A percentile compares a stretch with the other conserved stretches of the same genome.
Evolutionary conservation across 2,888 invertebrate species (phyloP).

Genomic region (Timandra comae): DNA sequence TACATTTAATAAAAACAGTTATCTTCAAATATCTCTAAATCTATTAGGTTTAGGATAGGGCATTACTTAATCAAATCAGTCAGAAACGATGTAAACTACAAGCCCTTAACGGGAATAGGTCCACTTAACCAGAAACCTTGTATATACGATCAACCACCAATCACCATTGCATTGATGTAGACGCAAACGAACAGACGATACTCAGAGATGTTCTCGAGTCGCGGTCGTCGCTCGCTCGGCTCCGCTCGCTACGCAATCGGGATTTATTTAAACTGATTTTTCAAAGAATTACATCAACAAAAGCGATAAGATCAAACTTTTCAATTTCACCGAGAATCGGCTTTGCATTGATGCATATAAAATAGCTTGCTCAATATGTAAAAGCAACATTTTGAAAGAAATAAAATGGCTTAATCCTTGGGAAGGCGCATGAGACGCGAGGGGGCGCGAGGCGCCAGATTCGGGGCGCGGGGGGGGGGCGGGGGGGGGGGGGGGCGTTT

Average conservation of each 20-base stretch:
- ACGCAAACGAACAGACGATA: background rate
- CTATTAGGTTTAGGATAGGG: too few relatives aligned
- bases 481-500: too few relatives aligned
- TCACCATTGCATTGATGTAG: background rate
- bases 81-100: too few relatives aligned
- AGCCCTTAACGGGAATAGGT: too few relatives aligned
- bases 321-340: slow-evolving; percentile 11
- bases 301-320: slow-evolving; percentile 13
- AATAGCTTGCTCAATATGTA: slow-evolving; percentile 11
- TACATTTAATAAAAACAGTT: too few relatives aligned
- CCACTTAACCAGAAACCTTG: too few relatives aligned
- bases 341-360: slow-evolving; percentile 17
- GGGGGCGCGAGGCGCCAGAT: background rate
- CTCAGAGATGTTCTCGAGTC: background rate
- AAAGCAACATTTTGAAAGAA: slow-evolving; percentile 5
- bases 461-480: background rate
- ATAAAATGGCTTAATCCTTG: slow-evolving; percentile 11
- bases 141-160: too few relatives aligned
- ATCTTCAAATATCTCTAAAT: too few relatives aligned
- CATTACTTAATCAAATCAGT: too few relatives aligned
- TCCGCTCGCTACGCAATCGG: background rate
- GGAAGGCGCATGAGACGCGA: background rate
- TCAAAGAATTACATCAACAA: background rate
- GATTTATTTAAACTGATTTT: background rate
- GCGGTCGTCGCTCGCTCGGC: background rate